Evolutionary conservation across 2,797 vertebrate genomes (phyloP).

Genomic region (Poeciliopsis presidionis): DNA sequence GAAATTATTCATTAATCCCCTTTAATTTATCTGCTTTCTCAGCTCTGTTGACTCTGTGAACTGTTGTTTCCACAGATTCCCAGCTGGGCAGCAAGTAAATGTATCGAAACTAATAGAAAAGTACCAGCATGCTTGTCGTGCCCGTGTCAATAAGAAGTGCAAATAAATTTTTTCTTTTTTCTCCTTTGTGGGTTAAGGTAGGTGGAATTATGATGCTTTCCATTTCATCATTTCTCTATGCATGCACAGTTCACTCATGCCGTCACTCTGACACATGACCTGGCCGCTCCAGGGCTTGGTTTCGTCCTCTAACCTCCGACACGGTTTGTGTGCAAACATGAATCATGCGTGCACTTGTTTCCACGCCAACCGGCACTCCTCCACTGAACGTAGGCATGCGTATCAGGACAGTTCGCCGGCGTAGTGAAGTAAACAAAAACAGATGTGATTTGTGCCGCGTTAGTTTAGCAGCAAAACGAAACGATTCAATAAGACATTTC

Average conservation of each 20-base stretch:
- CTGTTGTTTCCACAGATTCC: conserved; percentile 37
- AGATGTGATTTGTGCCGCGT: neutral
- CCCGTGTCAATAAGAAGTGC: neutral
- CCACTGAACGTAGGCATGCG: neutral
- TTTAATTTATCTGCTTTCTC: conserved; percentile 56
- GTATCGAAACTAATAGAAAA: neutral
- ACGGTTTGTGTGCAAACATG: conserved; percentile 1
- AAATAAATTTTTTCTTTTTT: neutral
- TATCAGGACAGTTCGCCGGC: neutral
- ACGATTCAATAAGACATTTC: neutral
- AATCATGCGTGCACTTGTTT: conserved; percentile 1
- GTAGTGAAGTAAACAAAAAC: neutral
- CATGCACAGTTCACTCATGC: neutral
- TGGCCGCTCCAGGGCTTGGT: conserved; percentile 10
- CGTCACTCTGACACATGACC: conserved; percentile 6
- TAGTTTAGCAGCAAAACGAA: neutral
- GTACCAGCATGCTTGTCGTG: neutral
- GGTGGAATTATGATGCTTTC: neutral
- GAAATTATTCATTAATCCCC: conserved; percentile 66
- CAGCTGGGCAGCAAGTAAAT: neutral
- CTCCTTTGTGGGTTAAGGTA: neutral
- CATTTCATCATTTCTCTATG: too few species aligned
- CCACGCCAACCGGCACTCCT: neutral
- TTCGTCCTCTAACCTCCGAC: conserved; percentile 5
- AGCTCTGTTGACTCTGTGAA: conserved; percentile 12